Percentiles rank a stretch among this genome's conserved stretches.
phyloP scores from a whole-genome alignment of 2,888 invertebrate species.

The Stenoptilia bipunctidactyla region DNA sequence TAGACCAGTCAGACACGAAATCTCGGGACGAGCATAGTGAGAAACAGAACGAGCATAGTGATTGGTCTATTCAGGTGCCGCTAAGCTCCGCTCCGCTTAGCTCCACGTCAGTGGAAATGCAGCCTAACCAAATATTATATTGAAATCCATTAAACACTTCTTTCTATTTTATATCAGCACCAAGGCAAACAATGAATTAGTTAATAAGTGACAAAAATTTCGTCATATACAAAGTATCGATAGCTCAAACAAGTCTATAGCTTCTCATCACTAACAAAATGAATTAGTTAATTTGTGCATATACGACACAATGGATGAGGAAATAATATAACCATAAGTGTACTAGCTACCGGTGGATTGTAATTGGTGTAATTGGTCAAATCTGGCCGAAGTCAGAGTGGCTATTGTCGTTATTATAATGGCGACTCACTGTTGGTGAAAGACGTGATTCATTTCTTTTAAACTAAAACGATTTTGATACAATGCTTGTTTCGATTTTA shows the following conservation, averaged over 20 bases:
- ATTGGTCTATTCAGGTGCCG: no score
- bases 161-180: no score
- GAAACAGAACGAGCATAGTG: no score
- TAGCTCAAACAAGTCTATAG: neutral
- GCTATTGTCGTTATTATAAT: slow-evolving; percentile 64
- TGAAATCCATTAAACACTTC: no score
- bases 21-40: no score
- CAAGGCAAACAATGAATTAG: no score
- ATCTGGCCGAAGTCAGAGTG: slow-evolving; percentile 67
- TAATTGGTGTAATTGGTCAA: slow-evolving; percentile 69
- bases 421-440: slow-evolving; percentile 63
- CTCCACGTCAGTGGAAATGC: no score
- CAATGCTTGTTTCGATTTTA: slow-evolving; percentile 11
- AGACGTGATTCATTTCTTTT: slow-evolving; percentile 60
- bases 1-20: no score
- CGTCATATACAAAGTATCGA: no score
- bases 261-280: slow-evolving; percentile 27
- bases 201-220: no score
- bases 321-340: slow-evolving; percentile 54
- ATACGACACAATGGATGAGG: slow-evolving; percentile 64
- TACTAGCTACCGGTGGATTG: slow-evolving; percentile 56
- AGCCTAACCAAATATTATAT: no score
- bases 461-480: slow-evolving; percentile 41
- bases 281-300: slow-evolving; percentile 68
- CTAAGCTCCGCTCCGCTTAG: no score